Evolutionary conservation across 2,888 invertebrate genomes (phyloP).

Genomic region (Drosophila demipolita): DNA sequence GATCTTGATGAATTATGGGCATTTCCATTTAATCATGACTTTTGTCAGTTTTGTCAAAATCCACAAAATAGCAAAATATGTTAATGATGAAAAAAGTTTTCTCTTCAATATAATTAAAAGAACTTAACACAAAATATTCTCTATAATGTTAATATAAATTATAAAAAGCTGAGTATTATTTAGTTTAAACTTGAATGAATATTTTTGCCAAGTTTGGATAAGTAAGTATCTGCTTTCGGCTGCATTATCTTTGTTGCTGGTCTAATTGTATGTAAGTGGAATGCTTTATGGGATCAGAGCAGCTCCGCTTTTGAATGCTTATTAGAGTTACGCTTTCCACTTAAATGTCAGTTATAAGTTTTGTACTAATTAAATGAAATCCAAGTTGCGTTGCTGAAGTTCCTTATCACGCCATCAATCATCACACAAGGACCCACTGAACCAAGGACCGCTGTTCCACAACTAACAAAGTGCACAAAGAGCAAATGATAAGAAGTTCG

Average conservation of each 20-base stretch:
- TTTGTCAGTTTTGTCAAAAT: too few relatives aligned
- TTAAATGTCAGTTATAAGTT: conserved; percentile 26
- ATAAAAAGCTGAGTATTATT: neutral
- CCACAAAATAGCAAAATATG: too few relatives aligned
- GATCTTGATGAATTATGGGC: too few relatives aligned
- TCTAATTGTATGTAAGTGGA: conserved; percentile 18
- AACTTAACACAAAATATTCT: neutral
- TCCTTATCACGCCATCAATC: conserved; percentile 41
- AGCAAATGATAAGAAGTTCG: conserved; percentile 37
- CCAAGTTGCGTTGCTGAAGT: conserved; percentile 59
- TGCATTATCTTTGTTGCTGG: neutral
- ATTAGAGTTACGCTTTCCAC: conserved; percentile 29
- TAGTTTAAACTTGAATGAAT: neutral
- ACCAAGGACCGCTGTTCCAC: conserved; percentile 19
- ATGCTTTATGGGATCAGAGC: conserved; percentile 43
- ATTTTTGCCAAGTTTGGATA: neutral
- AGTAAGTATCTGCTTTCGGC: neutral
- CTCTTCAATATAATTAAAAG: neutral
- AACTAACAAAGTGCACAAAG: conserved; percentile 36
- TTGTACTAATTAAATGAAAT: conserved; percentile 64
- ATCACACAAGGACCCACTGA: conserved; percentile 11
- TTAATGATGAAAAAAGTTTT: neutral
- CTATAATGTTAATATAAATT: neutral
- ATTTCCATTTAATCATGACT: too few relatives aligned
- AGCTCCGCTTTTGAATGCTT: conserved; percentile 47